Conservation (phyloP, 2,797 vertebrate species). For the Pseudochirops corinnae region DNA sequence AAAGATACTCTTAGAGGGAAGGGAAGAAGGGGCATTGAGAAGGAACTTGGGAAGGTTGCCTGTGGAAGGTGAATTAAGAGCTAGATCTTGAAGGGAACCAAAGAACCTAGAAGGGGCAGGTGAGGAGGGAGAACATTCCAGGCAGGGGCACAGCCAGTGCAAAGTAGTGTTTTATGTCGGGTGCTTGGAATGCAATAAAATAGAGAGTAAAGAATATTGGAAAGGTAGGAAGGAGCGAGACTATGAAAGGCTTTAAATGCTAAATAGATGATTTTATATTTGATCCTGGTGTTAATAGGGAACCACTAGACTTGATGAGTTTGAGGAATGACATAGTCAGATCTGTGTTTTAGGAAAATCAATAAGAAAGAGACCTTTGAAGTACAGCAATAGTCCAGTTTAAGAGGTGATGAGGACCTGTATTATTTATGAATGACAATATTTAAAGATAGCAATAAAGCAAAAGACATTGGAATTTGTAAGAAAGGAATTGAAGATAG, state of each 20-base stretch:
- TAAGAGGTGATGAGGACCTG: not conserved
- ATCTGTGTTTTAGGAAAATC: not conserved
- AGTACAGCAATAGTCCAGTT: not conserved
- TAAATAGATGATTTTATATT: not conserved
- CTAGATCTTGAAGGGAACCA: not conserved
- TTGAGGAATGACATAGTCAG: not conserved
- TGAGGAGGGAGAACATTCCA: not conserved
- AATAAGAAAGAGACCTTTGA: not conserved
- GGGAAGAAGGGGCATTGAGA: not conserved
- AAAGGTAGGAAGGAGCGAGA: not conserved
- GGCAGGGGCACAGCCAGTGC: not conserved
- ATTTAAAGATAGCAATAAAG: constrained; percentile 55
- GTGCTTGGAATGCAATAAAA: not conserved
- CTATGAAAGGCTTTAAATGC: not conserved
- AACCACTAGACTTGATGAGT: not conserved
- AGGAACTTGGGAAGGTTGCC: not conserved
- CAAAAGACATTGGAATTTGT: constrained; percentile 47
- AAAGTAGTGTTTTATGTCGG: not conserved
- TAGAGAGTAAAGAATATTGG: not conserved
- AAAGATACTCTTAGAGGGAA: not conserved
- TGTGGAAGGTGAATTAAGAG: not conserved
- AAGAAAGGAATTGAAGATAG: constrained; percentile 14
- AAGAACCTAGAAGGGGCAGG: not conserved
- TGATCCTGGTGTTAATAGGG: not conserved
- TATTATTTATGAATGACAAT: not conserved